Conservation (phyloP, 1,140 invertebrate genomes). For the Drosophila littoralis region DNA sequence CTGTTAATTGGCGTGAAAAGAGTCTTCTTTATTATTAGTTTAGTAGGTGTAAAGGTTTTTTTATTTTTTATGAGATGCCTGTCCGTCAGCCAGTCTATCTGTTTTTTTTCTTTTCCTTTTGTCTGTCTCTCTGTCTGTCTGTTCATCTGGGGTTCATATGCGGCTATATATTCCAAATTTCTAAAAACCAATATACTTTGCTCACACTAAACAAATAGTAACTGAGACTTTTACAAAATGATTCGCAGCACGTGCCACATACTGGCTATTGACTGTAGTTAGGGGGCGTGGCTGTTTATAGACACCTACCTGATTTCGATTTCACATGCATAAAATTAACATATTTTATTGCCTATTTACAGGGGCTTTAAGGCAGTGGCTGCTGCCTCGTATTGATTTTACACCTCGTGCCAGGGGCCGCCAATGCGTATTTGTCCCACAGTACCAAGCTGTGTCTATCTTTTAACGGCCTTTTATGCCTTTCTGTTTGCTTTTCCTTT, state of each 20-base stretch:
- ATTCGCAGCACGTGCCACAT: background rate
- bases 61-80: no score
- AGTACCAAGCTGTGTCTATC: constrained; percentile 51
- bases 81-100: no score
- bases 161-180: no score
- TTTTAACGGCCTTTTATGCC: constrained; percentile 30
- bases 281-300: constrained; percentile 24
- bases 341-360: constrained; percentile 55
- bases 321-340: constrained; percentile 44
- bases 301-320: constrained; percentile 55
- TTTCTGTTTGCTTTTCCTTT: constrained; percentile 20
- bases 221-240: background rate
- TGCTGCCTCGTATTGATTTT: constrained; percentile 72
- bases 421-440: background rate
- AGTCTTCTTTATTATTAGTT: background rate
- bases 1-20: background rate
- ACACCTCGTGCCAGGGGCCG: constrained; percentile 42
- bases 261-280: background rate
- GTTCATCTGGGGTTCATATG: no score
- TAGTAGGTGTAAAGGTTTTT: background rate
- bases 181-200: no score
- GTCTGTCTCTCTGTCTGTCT: no score
- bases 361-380: constrained; percentile 42
- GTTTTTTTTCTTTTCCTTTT: no score
- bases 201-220: no score